Base-by-base conservation (phyloP, 2,797 vertebrate species). In the Acropternis orthonyx region DNA sequence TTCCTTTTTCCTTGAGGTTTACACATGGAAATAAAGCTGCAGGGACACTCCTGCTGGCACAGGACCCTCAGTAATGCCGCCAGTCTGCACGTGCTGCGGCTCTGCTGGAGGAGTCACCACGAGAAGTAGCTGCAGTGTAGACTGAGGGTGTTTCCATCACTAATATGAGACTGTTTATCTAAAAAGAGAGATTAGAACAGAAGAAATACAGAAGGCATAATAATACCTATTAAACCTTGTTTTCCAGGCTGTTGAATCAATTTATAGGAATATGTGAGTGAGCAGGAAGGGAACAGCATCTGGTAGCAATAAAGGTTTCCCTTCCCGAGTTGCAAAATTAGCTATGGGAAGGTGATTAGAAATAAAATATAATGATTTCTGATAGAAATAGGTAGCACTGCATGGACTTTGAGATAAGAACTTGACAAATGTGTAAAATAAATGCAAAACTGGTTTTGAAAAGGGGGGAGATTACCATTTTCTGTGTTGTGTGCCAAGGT, bases 371-470 rank as follows among this genome's bases (percentile, higher is more conserved):
- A 96, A 97, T 95, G 89, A 97, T 98, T 98, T 98, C 93, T 97
- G 97, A 97, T 98, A 96, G 95, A 96, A 96, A 96, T 84, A 92
- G 94, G 96, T 97, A 94, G 84, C 68, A 85, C 83, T 93, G 93
- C 94, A 92, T 97, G 85, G 51, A 69, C 96, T 98, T 97, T 96
- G 96, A 98, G 97, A 98, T 98, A 98, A 98, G 95, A 97, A 96
- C 96, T 96, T 95, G 89, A 96, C 74, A 97, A 98, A 97, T 87
- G 92, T 96, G 84, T 95, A 97, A 97, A 97, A 97, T 93, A 98
- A 97, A 97, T 67, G 80, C 84, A 95, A 96, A 96, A 78, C 58
- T 94, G 55, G 79, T 93, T 97, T 95, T 90, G 76, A 83, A 95
- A 95, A 76, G 17, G 62, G 37, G 19, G 49, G 75, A 92, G 83